These are phyloP conservation scores for Hirtodrosophila trivittata DNA, from an alignment of 2,888 invertebrate genomes.

Conservation along the genomic window DNA sequence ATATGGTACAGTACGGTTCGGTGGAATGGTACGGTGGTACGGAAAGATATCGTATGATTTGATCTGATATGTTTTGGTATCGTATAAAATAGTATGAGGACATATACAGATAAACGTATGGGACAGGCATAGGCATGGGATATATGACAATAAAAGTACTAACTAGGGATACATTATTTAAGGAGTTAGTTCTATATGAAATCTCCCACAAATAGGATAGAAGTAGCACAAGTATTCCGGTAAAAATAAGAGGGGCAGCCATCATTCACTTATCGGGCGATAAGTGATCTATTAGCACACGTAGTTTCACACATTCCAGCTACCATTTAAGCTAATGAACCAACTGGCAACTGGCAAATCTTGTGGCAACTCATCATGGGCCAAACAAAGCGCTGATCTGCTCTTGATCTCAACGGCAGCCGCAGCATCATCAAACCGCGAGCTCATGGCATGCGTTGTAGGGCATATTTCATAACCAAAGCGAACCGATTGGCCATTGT, in stretches of 20 bases:
- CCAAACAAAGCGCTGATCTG: slow-evolving; percentile 28
- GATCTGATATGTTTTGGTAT: too few relatives aligned
- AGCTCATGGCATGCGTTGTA: slow-evolving; percentile 32
- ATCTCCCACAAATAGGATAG: slow-evolving; percentile 10
- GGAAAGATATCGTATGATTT: too few relatives aligned
- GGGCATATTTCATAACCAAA: slow-evolving; percentile 49
- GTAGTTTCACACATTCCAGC: slow-evolving; percentile 67
- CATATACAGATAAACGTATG: too few relatives aligned
- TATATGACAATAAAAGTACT: too few relatives aligned
- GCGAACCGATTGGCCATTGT: slow-evolving; percentile 65
- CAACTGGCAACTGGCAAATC: slow-evolving; percentile 32
- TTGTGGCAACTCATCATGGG: slow-evolving; percentile 31
- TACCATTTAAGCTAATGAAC: slow-evolving; percentile 74
- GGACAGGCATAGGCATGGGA: too few relatives aligned
- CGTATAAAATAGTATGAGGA: too few relatives aligned
- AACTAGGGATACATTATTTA: too few relatives aligned
- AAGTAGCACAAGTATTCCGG: not conserved
- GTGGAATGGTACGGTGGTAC: too few relatives aligned
- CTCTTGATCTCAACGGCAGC: slow-evolving; percentile 29
- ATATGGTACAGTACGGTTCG: too few relatives aligned
- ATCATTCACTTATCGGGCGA: slow-evolving; percentile 32
- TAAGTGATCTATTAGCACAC: slow-evolving; percentile 70
- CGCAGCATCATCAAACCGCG: slow-evolving; percentile 32
- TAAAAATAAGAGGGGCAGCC: too few relatives aligned
- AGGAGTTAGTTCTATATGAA: not conserved